A percentile compares a stretch with the other conserved stretches of the same genome.
Conservation (phyloP, 2,797 vertebrate genomes). For the Dallia pectoralis region DNA sequence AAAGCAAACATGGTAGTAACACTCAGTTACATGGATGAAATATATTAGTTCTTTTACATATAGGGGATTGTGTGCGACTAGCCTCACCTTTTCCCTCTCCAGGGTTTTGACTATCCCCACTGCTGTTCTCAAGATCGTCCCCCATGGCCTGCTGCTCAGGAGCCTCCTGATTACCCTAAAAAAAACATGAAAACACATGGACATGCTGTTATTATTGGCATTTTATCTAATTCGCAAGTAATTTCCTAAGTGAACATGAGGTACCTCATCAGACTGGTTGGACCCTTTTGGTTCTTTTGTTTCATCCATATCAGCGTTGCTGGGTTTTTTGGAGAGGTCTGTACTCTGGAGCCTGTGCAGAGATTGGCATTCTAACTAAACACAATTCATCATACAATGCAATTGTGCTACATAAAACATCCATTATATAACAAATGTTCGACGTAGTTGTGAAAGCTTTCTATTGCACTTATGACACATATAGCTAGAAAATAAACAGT, state of each 20-base stretch:
- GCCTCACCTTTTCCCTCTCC: conserved; percentile 72
- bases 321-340: conserved; percentile 65
- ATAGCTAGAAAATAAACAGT: background rate
- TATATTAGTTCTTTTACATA: conserved; percentile 39
- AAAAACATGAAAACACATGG: conserved; percentile 44
- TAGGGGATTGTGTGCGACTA: conserved; percentile 20
- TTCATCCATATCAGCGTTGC: conserved; percentile 61
- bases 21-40: conserved; percentile 26
- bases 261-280: conserved; percentile 53
- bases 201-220: background rate
- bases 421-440: background rate
- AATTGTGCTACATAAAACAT: background rate
- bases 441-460: background rate
- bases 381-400: background rate
- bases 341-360: conserved; percentile 73
- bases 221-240: background rate
- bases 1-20: background rate
- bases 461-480: background rate
- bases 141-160: conserved; percentile 54
- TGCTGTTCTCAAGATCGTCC: conserved; percentile 80
- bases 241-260: background rate
- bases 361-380: background rate
- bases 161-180: conserved; percentile 70
- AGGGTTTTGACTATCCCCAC: conserved; percentile 78
- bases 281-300: conserved; percentile 43